A percentile compares a stretch with the other conserved stretches of the same genome.
phyloP scores from a whole-genome alignment of 2,888 invertebrate genomes.

The Cryptus viduatorius region DNA sequence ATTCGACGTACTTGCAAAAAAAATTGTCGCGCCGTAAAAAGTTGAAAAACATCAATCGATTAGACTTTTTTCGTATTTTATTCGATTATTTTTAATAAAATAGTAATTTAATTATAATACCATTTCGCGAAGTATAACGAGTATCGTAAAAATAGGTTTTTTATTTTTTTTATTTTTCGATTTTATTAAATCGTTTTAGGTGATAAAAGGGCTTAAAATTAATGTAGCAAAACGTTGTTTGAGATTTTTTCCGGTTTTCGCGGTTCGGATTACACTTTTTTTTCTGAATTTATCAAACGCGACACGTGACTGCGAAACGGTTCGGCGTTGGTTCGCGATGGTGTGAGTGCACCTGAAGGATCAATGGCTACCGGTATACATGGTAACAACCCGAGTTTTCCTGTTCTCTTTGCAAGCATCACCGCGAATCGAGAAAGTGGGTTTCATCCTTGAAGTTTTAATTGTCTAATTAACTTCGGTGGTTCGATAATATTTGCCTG shows the following conservation, averaged over 20 bases:
- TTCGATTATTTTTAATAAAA: no score
- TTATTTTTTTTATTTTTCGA: no score
- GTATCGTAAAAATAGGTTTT: no score
- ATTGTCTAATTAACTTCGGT: slow-evolving; percentile 80
- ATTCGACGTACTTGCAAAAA: no score
- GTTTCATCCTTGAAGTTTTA: slow-evolving; percentile 79
- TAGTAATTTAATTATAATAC: no score
- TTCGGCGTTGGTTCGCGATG: background rate
- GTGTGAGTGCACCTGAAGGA: background rate
- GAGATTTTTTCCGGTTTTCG: background rate
- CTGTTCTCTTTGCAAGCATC: slow-evolving; percentile 6
- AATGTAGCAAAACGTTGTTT: background rate
- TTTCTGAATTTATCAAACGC: background rate
- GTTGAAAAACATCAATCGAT: no score
- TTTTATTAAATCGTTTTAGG: no score
- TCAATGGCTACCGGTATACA: background rate
- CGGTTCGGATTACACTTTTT: background rate
- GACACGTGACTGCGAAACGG: background rate
- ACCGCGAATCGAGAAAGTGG: slow-evolving; percentile 70
- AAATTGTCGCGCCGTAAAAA: no score
- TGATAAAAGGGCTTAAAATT: no score
- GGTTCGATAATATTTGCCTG: slow-evolving; percentile 81
- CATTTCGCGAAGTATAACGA: no score
- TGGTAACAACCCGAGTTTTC: slow-evolving; percentile 34
- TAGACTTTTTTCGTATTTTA: no score